Base-by-base conservation (phyloP, 2,113 vertebrate genomes). In the Entelurus aequoreus region DNA sequence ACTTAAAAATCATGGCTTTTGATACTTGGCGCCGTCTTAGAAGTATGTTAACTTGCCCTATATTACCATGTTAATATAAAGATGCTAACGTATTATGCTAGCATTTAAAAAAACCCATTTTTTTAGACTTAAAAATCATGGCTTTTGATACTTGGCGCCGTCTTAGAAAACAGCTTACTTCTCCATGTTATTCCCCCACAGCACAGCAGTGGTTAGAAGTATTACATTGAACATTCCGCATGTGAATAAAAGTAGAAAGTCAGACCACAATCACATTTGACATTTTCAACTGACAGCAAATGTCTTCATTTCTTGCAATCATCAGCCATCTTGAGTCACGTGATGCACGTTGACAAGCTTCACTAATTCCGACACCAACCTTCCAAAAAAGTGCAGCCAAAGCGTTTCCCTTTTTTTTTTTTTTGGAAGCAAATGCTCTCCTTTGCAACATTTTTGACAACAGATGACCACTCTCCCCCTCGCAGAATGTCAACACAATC, bases 401-500 rank as follows among this genome's bases (percentile, higher is more conserved):
- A 62, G 69, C 52, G 11, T 55, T 47, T 79, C 54, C 38, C 62
- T 71, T 60, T 70, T 60, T 16, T 28, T 44, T 14, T 3, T 28
- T 28, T 28, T 28, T 28, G n/a, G n/a, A 16, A 5, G 14, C 63
- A 72, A 80, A 73, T 44, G 21, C 49, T 76, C 47, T 38, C 75
- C 72, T 81, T 64, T 66, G 66, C 71, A 50, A 65, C 54, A 75
- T 60, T 81, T 81, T 53, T 69, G 37, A 80, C 76, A 84, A 76
- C 76, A 76, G 78, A 78, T 84, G 81, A 86, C 76, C 48, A 69
- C 63, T 73, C 76, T 73, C 70, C 66, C 65, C 61, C 77, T 68
- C 73, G 50, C 63, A 72, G 76, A 84, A 84, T 78, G 80, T 87
- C 84, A 84, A 48, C 75, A 74, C 64, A 75, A 79, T 85, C 81